Evolutionary conservation across 2,797 vertebrate genomes (phyloP).

Genomic region (Scolopax bukidnonensis): DNA sequence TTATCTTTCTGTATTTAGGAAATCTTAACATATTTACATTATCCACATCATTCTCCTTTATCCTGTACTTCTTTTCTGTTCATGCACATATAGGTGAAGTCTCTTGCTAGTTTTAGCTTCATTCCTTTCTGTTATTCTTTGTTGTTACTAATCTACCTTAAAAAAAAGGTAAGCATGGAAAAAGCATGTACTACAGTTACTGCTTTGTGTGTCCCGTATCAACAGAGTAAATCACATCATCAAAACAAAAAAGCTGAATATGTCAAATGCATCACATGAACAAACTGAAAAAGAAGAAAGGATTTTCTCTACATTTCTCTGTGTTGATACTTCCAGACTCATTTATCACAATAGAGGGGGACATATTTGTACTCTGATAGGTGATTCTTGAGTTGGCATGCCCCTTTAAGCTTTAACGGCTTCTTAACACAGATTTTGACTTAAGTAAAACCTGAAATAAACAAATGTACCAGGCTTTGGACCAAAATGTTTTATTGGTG

Average conservation of each 20-base stretch:
- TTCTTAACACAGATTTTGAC: neutral
- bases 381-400: neutral
- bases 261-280: neutral
- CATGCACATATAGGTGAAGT: neutral
- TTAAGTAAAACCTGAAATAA: constrained; percentile 48
- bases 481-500: constrained; percentile 31
- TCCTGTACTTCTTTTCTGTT: neutral
- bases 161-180: no score
- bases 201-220: neutral
- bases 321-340: neutral
- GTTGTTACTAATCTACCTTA: neutral
- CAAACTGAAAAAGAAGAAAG: neutral
- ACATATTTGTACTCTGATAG: neutral
- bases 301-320: neutral
- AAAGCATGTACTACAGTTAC: neutral
- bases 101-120: neutral
- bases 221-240: neutral
- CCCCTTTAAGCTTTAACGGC: neutral
- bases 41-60: neutral
- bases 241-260: neutral
- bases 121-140: neutral
- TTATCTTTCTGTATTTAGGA: neutral
- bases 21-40: neutral
- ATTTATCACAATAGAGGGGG: neutral
- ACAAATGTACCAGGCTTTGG: constrained; percentile 6